Base-by-base conservation (phyloP, 2,888 invertebrate species). In the Alviniconcha strummeri region DNA sequence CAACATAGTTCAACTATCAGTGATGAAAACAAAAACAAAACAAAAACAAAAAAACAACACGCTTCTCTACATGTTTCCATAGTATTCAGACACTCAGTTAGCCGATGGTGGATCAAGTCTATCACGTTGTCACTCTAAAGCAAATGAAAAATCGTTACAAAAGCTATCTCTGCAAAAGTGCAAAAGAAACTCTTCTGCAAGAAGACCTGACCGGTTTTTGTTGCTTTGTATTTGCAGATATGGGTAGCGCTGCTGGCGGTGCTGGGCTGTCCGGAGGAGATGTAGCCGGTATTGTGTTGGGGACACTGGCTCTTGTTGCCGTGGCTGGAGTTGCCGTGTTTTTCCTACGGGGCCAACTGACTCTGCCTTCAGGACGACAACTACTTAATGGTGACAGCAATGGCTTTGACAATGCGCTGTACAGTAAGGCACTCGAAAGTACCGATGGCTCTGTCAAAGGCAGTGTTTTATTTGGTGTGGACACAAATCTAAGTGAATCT, bases 321-420 rank as follows among this genome's bases (percentile, higher is more conserved):
- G 15, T 85, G 19, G 67, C 75, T n/a, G 82, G 17, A 60, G 64
- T 84, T 4, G 74, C 76, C 9, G 80, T 19, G 3, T 67, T 85
- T 11, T 0, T 84, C 0, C 56, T 75, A 4, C 74, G 82, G 7
- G 75, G 74, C 5, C 19, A 57, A 4, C 7, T 75, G 19, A 54
- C 13, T 13, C n/a, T 75, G 17, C 15, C 17, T 36, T 36, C 36
- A 36, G 36, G 36, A 36, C 36, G 36, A 36, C 36, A 36, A 36
- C 36, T 3, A 36, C 36, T 36, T 36, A 36, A 36, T 36, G 3
- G 36, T 36, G 74, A 55, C n/a, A 57, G 15, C 36, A n/a, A 72
- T 15, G 85, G 85, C 54, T 82, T 84, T 78, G 85, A 85, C 77
- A 85, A 85, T 69, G 84, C 85, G 36, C 76, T 79, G 36, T 85